Evolutionary conservation across 2,797 vertebrate species (phyloP).

Genomic region (Basileuterus tristriatus): DNA sequence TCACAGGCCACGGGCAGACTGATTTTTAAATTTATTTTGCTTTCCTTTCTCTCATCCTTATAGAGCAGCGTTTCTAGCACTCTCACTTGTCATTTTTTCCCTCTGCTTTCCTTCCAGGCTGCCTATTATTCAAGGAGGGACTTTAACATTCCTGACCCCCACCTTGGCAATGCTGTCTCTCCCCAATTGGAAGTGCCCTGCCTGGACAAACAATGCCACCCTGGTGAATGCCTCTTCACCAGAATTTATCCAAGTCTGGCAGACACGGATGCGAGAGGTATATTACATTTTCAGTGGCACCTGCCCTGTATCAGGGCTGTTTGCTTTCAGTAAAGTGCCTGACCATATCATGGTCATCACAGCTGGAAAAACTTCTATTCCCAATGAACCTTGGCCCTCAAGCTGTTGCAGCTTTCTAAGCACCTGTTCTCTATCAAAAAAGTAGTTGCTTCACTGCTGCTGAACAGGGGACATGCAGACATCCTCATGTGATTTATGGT

Average conservation of each 20-base stretch:
- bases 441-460: not conserved
- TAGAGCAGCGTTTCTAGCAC: not conserved
- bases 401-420: not conserved
- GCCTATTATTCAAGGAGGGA: constrained; percentile 95
- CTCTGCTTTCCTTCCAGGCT: constrained; percentile 76
- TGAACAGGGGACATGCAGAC: not conserved
- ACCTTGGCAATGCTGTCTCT: constrained; percentile 93
- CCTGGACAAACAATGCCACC: constrained; percentile 89
- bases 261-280: constrained; percentile 92
- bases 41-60: not conserved
- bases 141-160: constrained; percentile 88
- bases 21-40: not conserved
- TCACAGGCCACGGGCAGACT: not conserved
- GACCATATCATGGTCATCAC: not conserved
- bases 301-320: not conserved
- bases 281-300: not conserved
- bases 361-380: not conserved
- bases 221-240: constrained; percentile 86
- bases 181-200: constrained; percentile 89
- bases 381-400: not conserved
- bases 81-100: not conserved
- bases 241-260: constrained; percentile 88
- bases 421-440: not conserved
- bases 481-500: not conserved
- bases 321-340: not conserved